Evolutionary conservation across 2,888 invertebrate species (phyloP).

Genomic region (Stegana nigrithorax): DNA sequence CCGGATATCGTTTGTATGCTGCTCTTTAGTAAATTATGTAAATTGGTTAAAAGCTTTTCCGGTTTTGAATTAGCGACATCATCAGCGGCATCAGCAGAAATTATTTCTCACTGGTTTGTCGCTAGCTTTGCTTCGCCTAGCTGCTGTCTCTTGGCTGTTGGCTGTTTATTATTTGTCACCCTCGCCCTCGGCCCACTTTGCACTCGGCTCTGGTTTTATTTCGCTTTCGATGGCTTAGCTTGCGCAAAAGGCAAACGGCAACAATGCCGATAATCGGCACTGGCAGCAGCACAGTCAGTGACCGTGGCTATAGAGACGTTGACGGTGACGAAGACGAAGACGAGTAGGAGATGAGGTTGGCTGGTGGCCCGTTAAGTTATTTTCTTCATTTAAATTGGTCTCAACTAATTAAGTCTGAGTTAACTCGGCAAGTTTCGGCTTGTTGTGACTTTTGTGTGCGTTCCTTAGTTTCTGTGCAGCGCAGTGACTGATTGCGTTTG

Average conservation of each 20-base stretch:
- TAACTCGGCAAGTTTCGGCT: not conserved
- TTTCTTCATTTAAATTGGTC: slow-evolving; percentile 32
- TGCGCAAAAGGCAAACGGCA: too few relatives aligned
- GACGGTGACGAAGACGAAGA: not conserved
- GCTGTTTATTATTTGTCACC: too few relatives aligned
- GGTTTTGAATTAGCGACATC: slow-evolving; percentile 61
- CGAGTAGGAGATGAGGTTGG: not conserved
- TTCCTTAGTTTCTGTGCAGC: too few relatives aligned
- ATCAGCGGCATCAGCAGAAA: slow-evolving; percentile 42
- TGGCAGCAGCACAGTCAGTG: too few relatives aligned
- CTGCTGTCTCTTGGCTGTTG: not conserved
- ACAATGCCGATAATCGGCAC: too few relatives aligned
- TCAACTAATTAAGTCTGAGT: slow-evolving; percentile 31
- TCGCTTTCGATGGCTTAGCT: too few relatives aligned
- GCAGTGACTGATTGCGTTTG: too few relatives aligned
- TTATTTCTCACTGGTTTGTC: slow-evolving; percentile 38
- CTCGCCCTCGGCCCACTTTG: too few relatives aligned
- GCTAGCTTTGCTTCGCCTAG: not conserved
- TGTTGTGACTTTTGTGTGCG: not conserved
- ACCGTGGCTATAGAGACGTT: too few relatives aligned
- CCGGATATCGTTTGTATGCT: slow-evolving; percentile 18
- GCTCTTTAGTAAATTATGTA: slow-evolving; percentile 61
- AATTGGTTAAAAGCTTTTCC: slow-evolving; percentile 66
- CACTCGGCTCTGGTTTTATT: too few relatives aligned
- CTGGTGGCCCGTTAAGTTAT: slow-evolving; percentile 30